These are phyloP conservation scores for Eledone cirrhosa DNA, from an alignment of 2,888 invertebrate genomes.

Conservation along the genomic window DNA sequence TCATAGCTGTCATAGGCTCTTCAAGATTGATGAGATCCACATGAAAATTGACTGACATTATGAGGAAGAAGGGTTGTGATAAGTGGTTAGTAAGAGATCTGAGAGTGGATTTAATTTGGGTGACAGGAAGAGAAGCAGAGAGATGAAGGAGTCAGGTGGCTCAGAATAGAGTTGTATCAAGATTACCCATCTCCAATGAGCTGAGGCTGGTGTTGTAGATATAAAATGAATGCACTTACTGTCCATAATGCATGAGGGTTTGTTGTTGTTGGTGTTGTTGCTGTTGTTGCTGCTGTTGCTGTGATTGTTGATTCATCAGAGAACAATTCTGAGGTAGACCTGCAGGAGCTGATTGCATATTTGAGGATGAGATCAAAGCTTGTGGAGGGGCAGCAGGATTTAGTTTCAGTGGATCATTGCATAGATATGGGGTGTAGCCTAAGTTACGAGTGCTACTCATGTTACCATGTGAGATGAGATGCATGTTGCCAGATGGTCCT, in stretches of 20 bases:
- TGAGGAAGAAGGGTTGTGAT: too few species aligned
- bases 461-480: background rate
- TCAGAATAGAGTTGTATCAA: too few species aligned
- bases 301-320: slow-evolving; percentile 50
- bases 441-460: background rate
- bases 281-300: slow-evolving; percentile 38
- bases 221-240: background rate
- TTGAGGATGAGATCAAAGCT: background rate
- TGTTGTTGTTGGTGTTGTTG: background rate
- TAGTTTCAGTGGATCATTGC: slow-evolving; percentile 19
- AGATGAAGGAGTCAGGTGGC: too few species aligned
- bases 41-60: too few species aligned
- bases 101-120: too few species aligned
- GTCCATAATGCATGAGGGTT: slow-evolving; percentile 5
- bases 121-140: too few species aligned
- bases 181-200: too few species aligned
- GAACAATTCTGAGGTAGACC: slow-evolving; percentile 43
- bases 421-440: background rate
- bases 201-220: too few species aligned
- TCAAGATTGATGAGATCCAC: too few species aligned
- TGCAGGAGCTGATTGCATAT: background rate
- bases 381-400: background rate
- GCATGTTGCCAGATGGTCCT: background rate
- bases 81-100: too few species aligned
- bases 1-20: too few species aligned